Evolutionary conservation across 2,113 vertebrate genomes (phyloP), one percentile per base, ranked within the genome.

Genomic region (Corythornis madagascariensis): DNA sequence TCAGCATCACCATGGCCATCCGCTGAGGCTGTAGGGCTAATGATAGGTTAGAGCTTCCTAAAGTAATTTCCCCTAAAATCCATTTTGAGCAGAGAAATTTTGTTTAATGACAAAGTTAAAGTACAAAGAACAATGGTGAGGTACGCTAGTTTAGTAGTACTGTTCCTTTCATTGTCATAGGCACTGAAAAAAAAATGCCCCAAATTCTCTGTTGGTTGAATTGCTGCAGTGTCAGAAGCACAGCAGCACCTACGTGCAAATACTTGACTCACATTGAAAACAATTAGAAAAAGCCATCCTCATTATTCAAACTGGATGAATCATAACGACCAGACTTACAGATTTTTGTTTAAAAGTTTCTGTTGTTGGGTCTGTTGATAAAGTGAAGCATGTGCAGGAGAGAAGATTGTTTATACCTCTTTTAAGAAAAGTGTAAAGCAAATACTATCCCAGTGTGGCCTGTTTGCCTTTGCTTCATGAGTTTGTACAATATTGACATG

Each of bases 141-240:
- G 11, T 35, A 11, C 0, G 0, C 31, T 69, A 20, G 9, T 10
- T 83, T 78, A 90, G 52, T 35, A 40, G 2, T 10, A 15, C 35
- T 48, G n/a, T 35, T 86, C 24, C 28, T 56, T 6, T 70, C 16
- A 28, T 79, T 7, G 3, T n/a, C 33, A 21, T 8, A 81, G 22
- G n/a, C 0, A 1, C 31, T 57, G 47, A 77, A n/a, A 53, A 28
- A 42, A 16, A 7, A 4, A 24, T 14, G 48, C 52, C 13, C 7
- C 40, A 81, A 33, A 67, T 74, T 83, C 31, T 35, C 5, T 40
- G 11, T 50, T 61, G 14, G 14, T 55, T 86, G 61, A 89, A 78
- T 43, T 59, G 38, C 33, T 86, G 66, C 35, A 64, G 18, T 40
- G 10, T 66, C 43, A 86, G 53, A 69, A 90, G 17, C 2, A 0